phyloP scores from a whole-genome alignment of 2,113 vertebrate species.

The Sebastes schlegelii region DNA sequence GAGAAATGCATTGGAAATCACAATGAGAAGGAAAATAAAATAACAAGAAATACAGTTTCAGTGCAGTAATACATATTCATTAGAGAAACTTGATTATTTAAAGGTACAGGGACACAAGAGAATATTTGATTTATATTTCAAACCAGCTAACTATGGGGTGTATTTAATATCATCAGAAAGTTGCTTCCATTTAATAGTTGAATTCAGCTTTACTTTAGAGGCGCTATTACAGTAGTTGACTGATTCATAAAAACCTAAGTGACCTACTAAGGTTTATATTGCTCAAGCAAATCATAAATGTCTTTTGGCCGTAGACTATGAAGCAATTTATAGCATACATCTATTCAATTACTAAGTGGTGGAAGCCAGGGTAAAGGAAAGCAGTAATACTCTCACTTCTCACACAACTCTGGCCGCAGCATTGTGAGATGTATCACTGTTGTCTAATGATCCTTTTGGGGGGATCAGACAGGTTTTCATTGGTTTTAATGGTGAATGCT shows the following conservation, averaged over 20 bases:
- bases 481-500: slow-evolving; percentile 7
- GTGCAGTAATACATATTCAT: too few species aligned
- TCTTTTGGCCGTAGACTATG: background rate
- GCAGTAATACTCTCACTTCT: background rate
- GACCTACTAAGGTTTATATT: background rate
- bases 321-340: background rate
- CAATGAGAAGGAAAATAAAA: too few species aligned
- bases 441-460: background rate
- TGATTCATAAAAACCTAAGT: background rate
- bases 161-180: background rate
- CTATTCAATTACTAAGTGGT: background rate
- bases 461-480: background rate
- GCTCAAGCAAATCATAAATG: background rate
- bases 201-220: background rate
- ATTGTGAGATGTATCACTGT: background rate
- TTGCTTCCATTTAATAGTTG: background rate
- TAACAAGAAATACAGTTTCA: too few species aligned
- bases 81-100: too few species aligned
- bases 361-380: background rate
- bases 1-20: too few species aligned
- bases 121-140: too few species aligned
- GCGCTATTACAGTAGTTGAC: background rate
- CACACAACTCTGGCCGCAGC: background rate
- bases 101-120: too few species aligned
- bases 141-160: background rate